Evolutionary conservation across 1,140 invertebrate genomes (phyloP), one percentile per base, ranked within the genome.

Genomic region (Oscheius sp.): DNA sequence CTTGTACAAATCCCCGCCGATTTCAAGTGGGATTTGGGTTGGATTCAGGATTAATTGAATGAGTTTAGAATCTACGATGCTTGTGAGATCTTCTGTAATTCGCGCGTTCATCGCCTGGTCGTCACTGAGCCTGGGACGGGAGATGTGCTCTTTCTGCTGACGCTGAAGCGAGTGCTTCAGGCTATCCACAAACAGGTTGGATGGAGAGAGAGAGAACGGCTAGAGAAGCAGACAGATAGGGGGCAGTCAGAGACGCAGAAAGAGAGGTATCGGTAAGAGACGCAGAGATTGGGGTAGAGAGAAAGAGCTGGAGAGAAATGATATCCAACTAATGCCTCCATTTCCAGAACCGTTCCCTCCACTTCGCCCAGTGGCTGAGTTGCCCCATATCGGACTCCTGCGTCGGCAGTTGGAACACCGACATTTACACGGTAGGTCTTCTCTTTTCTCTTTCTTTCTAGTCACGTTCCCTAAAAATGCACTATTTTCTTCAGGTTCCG

Each of bases 171-270:
- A 42, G 35, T 71, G 18, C 35, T 71, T 18, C 68, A 71, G 29
- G 68, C 65, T 29, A 49, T 71, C 42, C 68, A 71, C 28, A 71
- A 69, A 49, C 68, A 71, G 65, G 65, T 68, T 52, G 23, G 10
- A 13, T 28, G 7, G 20, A 23, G 26, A 4, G 1, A 15, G n/a
- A 63, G 29, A n/a, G 15, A 23, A n/a, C 58, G 10, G 26, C n/a
- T n/a, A n/a, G n/a, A n/a, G n/a, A n/a, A n/a, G n/a, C n/a, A n/a
- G n/a, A n/a, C n/a, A n/a, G n/a, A 62, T 68, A n/a, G n/a, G n/a
- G n/a, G n/a, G n/a, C n/a, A n/a, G n/a, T n/a, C n/a, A n/a, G n/a
- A n/a, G n/a, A n/a, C n/a, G n/a, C n/a, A n/a, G n/a, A n/a, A n/a
- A n/a, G n/a, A n/a, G n/a, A n/a, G n/a, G n/a, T n/a, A n/a, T n/a